Conservation (phyloP, 2,797 vertebrate genomes). For the Cossypha niveicapilla region DNA sequence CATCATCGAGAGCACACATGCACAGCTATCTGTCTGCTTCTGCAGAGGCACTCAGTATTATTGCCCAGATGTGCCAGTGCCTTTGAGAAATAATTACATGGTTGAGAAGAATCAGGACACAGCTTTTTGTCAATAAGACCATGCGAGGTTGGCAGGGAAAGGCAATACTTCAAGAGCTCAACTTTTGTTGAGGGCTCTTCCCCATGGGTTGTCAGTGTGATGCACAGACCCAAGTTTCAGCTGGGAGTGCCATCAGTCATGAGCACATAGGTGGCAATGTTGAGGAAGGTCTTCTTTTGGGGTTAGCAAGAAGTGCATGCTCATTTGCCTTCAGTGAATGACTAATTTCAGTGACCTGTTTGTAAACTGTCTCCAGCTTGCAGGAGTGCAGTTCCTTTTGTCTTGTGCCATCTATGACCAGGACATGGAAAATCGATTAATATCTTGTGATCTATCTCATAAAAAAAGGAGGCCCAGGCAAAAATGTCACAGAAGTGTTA, state of each 20-base stretch:
- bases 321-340: not conserved
- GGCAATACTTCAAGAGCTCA: not conserved
- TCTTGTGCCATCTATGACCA: not conserved
- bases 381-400: not conserved
- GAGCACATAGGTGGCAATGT: not conserved
- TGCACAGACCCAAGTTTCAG: not conserved
- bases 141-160: not conserved
- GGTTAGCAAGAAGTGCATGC: not conserved
- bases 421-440: not conserved
- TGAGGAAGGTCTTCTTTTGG: not conserved
- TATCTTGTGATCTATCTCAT: not conserved
- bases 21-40: not conserved
- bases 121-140: not conserved
- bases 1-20: rapidly evolving
- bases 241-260: not conserved
- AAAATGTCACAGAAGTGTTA: not conserved
- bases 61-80: not conserved
- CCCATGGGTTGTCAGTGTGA: not conserved
- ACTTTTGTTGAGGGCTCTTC: not conserved
- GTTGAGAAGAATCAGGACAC: not conserved
- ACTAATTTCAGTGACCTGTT: not conserved
- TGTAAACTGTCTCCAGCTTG: not conserved
- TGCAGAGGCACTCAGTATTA: not conserved
- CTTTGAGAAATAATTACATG: not conserved
- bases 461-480: not conserved